phyloP scores from a whole-genome alignment of 2,113 vertebrate species.

The Malaclemys terrapin region DNA sequence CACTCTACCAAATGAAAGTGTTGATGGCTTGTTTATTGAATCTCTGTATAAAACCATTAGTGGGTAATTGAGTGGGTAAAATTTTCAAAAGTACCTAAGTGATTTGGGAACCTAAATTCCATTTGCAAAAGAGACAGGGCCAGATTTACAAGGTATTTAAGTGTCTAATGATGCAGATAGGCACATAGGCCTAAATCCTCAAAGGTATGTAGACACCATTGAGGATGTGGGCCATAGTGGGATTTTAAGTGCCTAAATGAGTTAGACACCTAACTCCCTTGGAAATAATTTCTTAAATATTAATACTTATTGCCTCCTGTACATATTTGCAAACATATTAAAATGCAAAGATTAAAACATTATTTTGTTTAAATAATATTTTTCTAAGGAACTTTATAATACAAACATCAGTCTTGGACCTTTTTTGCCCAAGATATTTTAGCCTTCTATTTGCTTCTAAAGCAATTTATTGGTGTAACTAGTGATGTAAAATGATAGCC shows the following conservation, averaged over 20 bases:
- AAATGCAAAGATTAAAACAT: neutral
- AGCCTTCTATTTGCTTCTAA: neutral
- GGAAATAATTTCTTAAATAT: neutral
- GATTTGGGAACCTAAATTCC: no score
- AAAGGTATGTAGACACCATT: neutral
- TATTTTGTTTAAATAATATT: neutral
- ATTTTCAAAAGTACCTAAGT: neutral
- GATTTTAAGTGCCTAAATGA: neutral
- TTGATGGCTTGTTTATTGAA: neutral
- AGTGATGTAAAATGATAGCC: neutral
- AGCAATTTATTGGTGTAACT: neutral
- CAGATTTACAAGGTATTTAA: no score
- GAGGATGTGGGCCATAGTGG: neutral
- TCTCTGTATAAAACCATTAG: neutral
- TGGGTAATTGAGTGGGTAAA: neutral
- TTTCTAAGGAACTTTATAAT: neutral
- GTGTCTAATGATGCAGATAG: no score
- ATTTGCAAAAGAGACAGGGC: no score
- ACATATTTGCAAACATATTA: neutral
- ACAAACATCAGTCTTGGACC: neutral
- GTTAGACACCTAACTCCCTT: neutral
- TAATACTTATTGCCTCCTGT: neutral
- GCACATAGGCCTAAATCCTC: no score
- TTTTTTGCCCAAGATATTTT: neutral
- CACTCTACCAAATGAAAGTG: neutral